Base-by-base conservation (phyloP, 2,888 invertebrate species). In the Agonopterix alstromeriana region DNA sequence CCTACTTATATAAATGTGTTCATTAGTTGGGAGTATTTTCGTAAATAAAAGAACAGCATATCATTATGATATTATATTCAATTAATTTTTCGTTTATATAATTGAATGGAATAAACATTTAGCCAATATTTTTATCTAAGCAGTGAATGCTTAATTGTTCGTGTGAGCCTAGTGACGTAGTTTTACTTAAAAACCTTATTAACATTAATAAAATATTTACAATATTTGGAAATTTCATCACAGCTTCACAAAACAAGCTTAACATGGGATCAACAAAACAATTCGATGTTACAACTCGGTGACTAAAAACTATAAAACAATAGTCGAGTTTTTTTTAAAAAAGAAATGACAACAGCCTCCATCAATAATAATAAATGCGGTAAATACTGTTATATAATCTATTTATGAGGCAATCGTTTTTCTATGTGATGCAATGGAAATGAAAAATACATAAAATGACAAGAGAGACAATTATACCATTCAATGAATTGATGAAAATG, bases 191-290 rank as follows among this genome's bases (percentile, higher is more conserved):
- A 76, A 75, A 78, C 73, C 82, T 82, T 85, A 84, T 65, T 66
- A 85, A 84, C 80, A 78, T 78, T 83, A 77, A 78, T 81, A 82
- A 79, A 78, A 77, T 85, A 86, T 86, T 77, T 87, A 88, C 86
- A 87, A 77, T 87, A 85, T 88, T 88, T 88, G 88, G 88, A 74
- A 79, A 82, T 77, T 73, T 85, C 84, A 88, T 88, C 88, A 88
- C 88, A 88, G 88, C 87, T 78, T 84, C 85, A 87, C 86, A 78
- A 86, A 87, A 87, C 82, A 87, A 87, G 84, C 83, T 77, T 82
- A 87, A 86, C 82, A 80, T 76, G 70, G 67, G 65, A 76, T 81
- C 62, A 86, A 87, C 82, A 85, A 82, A 86, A 85, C 80, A 77
- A 76, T 76, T 65, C 63, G 64, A 67, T 63, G 63, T 65, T 69